These are phyloP conservation scores for Drosophila algonquin DNA, from an alignment of 2,888 invertebrate genomes.

Conservation along the genomic window DNA sequence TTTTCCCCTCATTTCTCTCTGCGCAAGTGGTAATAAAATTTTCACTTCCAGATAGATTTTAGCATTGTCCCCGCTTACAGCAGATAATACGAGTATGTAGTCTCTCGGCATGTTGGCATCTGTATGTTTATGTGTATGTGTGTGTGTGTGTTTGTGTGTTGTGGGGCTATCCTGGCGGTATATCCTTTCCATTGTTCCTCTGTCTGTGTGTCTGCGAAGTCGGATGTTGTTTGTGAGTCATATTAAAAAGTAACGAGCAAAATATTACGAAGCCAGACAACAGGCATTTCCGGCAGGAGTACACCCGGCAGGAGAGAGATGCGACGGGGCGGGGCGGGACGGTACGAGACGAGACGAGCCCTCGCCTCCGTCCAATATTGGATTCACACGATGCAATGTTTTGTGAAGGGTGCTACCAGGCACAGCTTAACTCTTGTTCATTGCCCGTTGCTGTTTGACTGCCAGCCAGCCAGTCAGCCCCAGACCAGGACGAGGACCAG, in stretches of 20 bases:
- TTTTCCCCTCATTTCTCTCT: slow-evolving; percentile 8
- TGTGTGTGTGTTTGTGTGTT: neutral
- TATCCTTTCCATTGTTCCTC: slow-evolving; percentile 51
- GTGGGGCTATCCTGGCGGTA: neutral
- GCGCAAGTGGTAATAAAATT: slow-evolving; percentile 68
- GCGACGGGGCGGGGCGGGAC: neutral
- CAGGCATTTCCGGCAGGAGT: slow-evolving; percentile 72
- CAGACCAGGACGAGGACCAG: neutral
- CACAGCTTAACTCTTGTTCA: slow-evolving; percentile 55
- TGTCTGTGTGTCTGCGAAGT: slow-evolving; percentile 53
- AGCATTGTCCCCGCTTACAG: slow-evolving; percentile 68
- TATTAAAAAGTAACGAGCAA: slow-evolving; percentile 79
- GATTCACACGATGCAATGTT: slow-evolving; percentile 69
- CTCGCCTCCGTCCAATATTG: slow-evolving; percentile 60
- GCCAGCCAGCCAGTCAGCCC: slow-evolving; percentile 25
- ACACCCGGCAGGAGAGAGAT: neutral
- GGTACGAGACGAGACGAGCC: neutral
- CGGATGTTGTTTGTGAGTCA: slow-evolving; percentile 75
- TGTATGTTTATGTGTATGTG: slow-evolving; percentile 15
- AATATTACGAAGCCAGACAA: slow-evolving; percentile 78
- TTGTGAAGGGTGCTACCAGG: slow-evolving; percentile 37
- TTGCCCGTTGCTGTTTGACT: slow-evolving; percentile 49
- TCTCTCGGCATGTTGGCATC: neutral
- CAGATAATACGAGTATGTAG: slow-evolving; percentile 53
- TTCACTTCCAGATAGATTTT: slow-evolving; percentile 73